A percentile compares a stretch with the other conserved stretches of the same genome.
Evolutionary conservation across 2,888 invertebrate genomes (phyloP).

Genomic region (Hyles lineata): DNA sequence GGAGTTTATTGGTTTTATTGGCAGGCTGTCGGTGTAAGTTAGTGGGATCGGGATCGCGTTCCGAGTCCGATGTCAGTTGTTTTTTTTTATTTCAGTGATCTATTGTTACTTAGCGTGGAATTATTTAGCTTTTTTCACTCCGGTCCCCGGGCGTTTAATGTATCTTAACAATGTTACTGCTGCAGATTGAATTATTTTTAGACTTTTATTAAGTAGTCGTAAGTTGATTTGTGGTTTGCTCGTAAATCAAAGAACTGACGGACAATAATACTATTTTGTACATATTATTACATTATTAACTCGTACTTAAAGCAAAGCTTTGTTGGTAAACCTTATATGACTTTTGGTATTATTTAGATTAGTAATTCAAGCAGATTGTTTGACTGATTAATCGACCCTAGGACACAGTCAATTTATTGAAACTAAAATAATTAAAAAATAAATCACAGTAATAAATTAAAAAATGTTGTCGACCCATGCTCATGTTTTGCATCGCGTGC

Average conservation of each 20-base stretch:
- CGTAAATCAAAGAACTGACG: too few species aligned
- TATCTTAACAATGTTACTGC: neutral
- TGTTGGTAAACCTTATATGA: too few species aligned
- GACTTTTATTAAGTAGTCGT: too few species aligned
- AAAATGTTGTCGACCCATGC: constrained; percentile 50
- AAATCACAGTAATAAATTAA: neutral
- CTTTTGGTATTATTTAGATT: too few species aligned
- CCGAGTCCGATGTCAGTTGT: constrained; percentile 16
- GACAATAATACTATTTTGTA: too few species aligned
- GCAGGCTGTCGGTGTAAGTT: constrained; percentile 66
- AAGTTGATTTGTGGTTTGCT: too few species aligned
- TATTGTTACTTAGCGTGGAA: constrained; percentile 17
- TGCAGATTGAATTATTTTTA: neutral
- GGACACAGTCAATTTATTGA: too few species aligned
- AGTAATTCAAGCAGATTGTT: too few species aligned
- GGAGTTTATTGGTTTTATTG: constrained; percentile 78
- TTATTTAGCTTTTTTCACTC: constrained; percentile 11
- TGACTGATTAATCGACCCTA: too few species aligned
- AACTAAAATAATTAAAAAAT: neutral
- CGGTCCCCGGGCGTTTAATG: neutral
- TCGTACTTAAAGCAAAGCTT: too few species aligned
- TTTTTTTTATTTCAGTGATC: constrained; percentile 30
- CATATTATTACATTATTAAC: too few species aligned
- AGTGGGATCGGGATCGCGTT: constrained; percentile 35
- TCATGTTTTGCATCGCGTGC: constrained; percentile 30